phyloP scores from a whole-genome alignment of 1,140 invertebrate genomes.

The Diabrotica virgifera region DNA sequence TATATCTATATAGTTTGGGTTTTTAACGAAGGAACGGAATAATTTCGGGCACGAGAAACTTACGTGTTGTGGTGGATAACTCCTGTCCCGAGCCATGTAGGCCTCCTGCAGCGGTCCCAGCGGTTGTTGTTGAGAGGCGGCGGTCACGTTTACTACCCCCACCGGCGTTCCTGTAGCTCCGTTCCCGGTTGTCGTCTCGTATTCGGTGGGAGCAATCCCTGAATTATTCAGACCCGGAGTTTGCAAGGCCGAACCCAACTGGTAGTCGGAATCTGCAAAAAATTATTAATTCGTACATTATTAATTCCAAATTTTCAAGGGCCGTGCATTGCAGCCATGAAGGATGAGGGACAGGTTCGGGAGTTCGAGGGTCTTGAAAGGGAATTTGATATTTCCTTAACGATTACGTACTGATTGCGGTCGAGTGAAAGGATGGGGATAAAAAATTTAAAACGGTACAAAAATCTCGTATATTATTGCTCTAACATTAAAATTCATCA shows the following conservation, averaged over 20 bases:
- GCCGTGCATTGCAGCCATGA: neutral
- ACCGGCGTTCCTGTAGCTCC: neutral
- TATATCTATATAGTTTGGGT: too few species aligned
- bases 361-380: neutral
- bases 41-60: constrained; percentile 23
- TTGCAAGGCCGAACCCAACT: constrained; percentile 58
- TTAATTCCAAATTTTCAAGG: constrained; percentile 7
- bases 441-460: too few species aligned
- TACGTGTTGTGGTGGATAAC: constrained; percentile 43
- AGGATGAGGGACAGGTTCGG: neutral
- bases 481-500: too few species aligned
- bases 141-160: constrained; percentile 16
- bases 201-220: constrained; percentile 37
- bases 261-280: constrained; percentile 62
- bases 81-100: constrained; percentile 44
- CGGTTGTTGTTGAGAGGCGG: constrained; percentile 25
- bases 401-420: too few species aligned
- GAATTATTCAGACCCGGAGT: constrained; percentile 51
- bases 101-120: constrained; percentile 43
- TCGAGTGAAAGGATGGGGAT: too few species aligned
- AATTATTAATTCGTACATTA: constrained; percentile 19
- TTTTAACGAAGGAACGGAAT: too few species aligned
- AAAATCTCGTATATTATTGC: too few species aligned
- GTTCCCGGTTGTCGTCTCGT: constrained; percentile 25
- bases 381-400: neutral